Percentiles rank a stretch among this genome's conserved stretches.
Conservation (phyloP, 2,113 vertebrate genomes). For the Stictonetta naevosa region DNA sequence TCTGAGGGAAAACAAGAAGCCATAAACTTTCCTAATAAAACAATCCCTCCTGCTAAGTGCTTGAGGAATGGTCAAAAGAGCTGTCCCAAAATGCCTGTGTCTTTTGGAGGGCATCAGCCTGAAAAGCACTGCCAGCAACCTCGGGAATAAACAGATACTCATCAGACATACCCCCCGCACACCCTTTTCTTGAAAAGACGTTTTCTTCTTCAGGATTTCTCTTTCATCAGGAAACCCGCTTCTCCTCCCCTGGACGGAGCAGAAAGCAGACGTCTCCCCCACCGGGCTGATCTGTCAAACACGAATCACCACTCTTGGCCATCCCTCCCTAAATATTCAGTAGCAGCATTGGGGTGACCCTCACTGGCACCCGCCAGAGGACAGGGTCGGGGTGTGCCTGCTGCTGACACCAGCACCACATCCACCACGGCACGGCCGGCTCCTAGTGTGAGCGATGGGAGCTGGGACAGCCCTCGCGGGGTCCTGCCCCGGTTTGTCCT, state of each 20-base stretch:
- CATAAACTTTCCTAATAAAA: conserved; percentile 58
- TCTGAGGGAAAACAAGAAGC: conserved; percentile 68
- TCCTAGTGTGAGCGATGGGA: not conserved
- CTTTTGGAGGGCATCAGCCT: not conserved
- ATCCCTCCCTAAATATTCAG: not conserved
- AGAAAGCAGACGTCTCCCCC: not conserved
- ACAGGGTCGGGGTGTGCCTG: accelerated
- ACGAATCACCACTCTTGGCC: not conserved
- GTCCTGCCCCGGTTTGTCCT: not conserved
- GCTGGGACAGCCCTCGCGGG: not conserved
- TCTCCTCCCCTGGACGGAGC: not conserved
- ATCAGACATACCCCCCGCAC: not conserved
- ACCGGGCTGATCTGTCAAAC: not conserved
- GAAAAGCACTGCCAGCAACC: not conserved
- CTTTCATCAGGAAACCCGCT: not conserved
- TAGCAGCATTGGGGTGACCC: accelerated
- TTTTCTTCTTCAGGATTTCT: not conserved
- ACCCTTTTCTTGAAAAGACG: not conserved
- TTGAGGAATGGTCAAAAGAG: conserved; percentile 13
- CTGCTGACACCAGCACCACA: not conserved
- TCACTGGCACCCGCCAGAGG: not conserved
- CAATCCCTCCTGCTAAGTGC: conserved; percentile 14
- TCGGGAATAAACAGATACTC: not conserved
- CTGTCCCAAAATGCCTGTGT: not conserved
- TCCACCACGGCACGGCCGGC: accelerated